Evolutionary conservation across 2,888 invertebrate genomes (phyloP).

Genomic region (Automeris io): DNA sequence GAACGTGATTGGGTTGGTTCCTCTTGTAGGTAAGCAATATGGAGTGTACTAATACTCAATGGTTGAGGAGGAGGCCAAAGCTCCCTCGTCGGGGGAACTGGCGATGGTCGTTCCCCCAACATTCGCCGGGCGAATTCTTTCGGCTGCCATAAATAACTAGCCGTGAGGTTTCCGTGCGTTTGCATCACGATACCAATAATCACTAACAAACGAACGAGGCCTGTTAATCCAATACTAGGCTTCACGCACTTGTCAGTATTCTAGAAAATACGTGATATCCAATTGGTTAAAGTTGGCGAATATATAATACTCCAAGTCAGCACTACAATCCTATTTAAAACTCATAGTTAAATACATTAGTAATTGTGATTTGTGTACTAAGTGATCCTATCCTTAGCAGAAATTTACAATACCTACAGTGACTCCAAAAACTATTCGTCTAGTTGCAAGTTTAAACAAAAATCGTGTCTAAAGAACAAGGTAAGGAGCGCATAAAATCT

Average conservation of each 20-base stretch:
- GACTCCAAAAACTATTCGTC: too few species aligned
- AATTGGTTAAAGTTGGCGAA: constrained; percentile 45
- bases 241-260: constrained; percentile 64
- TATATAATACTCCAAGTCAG: constrained; percentile 14
- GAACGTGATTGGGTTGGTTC: constrained; percentile 47
- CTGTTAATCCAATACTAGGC: constrained; percentile 65
- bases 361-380: too few species aligned
- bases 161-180: constrained; percentile 65
- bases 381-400: too few species aligned
- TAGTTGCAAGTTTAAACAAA: too few species aligned
- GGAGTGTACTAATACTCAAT: constrained; percentile 65
- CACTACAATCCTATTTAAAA: not conserved
- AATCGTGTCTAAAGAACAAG: too few species aligned
- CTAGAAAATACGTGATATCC: constrained; percentile 43
- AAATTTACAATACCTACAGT: too few species aligned
- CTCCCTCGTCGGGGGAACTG: constrained; percentile 64
- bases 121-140: constrained; percentile 65
- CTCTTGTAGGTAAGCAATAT: constrained; percentile 61
- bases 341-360: too few species aligned
- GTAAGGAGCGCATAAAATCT: too few species aligned
- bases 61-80: constrained; percentile 59
- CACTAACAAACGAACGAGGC: constrained; percentile 47
- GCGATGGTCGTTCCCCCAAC: constrained; percentile 63
- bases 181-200: constrained; percentile 57
- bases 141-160: constrained; percentile 71